A percentile compares a stretch with the other conserved stretches of the same genome.
phyloP scores from a whole-genome alignment of 2,797 vertebrate genomes.

The Benthosema pterotum region DNA sequence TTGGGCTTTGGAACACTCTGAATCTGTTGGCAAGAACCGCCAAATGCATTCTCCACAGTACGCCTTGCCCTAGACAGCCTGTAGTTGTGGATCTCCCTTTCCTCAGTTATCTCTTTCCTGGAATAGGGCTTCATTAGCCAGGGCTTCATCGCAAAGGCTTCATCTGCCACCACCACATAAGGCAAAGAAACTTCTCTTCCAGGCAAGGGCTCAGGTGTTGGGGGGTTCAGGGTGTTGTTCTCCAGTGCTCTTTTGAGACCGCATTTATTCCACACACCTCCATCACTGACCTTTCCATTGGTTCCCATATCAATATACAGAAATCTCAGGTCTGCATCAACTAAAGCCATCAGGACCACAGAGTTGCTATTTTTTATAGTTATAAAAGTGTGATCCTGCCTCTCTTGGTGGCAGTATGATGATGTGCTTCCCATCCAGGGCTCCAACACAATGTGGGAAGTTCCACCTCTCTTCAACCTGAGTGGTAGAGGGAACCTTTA shows the following conservation, averaged over 20 bases:
- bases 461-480: no score
- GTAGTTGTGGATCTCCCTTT: neutral
- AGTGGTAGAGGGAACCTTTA: no score
- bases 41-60: neutral
- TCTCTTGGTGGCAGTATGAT: no score
- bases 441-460: no score
- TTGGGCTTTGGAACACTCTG: no score
- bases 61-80: neutral
- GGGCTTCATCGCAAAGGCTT: neutral
- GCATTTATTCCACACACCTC: neutral
- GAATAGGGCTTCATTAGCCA: neutral
- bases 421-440: no score
- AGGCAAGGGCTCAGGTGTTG: neutral
- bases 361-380: neutral
- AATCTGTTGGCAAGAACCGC: no score
- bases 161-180: neutral
- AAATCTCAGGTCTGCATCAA: neutral
- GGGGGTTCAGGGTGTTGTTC: neutral
- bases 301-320: constrained; percentile 1
- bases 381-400: no score
- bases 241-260: neutral
- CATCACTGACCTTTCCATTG: neutral
- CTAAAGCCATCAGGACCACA: neutral
- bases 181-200: neutral
- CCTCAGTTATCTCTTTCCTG: neutral